A percentile compares a stretch with the other conserved stretches of the same genome.
Evolutionary conservation across 2,888 invertebrate species (phyloP).

Genomic region (Drosophila diplacantha): DNA sequence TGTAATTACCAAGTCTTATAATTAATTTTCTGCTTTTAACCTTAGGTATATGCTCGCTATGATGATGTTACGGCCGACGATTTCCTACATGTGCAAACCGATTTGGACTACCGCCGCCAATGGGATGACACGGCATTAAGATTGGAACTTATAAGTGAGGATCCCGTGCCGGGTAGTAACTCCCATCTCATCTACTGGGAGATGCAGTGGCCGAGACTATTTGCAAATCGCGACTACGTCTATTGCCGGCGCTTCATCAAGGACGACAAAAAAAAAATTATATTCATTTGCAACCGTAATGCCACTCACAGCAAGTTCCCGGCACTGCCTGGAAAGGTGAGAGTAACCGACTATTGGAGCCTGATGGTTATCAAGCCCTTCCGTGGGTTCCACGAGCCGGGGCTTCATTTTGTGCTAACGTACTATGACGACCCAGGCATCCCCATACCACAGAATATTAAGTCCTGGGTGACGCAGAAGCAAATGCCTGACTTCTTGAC

Average conservation of each 20-base stretch:
- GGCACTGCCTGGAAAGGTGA: conserved; percentile 82
- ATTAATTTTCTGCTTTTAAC: not conserved
- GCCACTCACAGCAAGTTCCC: conserved; percentile 86
- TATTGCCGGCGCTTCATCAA: conserved; percentile 85
- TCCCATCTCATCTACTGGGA: conserved; percentile 92
- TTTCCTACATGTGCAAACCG: conserved; percentile 89
- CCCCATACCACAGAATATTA: conserved; percentile 84
- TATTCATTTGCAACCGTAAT: conserved; percentile 84
- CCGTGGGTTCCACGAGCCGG: conserved; percentile 74
- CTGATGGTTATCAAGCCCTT: conserved; percentile 88
- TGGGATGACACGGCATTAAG: conserved; percentile 90
- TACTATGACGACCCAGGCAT: conserved; percentile 93
- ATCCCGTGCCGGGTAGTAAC: conserved; percentile 80
- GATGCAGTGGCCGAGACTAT: conserved; percentile 90
- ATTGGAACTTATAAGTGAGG: conserved; percentile 84
- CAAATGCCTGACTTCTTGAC: conserved; percentile 88
- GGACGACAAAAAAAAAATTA: conserved; percentile 80
- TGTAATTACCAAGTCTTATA: not conserved
- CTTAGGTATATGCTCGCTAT: conserved; percentile 85
- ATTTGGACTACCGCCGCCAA: conserved; percentile 85
- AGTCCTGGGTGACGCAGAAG: conserved; percentile 86
- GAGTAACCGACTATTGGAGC: conserved; percentile 91
- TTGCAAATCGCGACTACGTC: conserved; percentile 92
- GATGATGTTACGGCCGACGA: conserved; percentile 87
- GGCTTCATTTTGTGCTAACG: conserved; percentile 85